phyloP scores from a whole-genome alignment of 2,113 vertebrate genomes.

The Gobiocypris rarus region DNA sequence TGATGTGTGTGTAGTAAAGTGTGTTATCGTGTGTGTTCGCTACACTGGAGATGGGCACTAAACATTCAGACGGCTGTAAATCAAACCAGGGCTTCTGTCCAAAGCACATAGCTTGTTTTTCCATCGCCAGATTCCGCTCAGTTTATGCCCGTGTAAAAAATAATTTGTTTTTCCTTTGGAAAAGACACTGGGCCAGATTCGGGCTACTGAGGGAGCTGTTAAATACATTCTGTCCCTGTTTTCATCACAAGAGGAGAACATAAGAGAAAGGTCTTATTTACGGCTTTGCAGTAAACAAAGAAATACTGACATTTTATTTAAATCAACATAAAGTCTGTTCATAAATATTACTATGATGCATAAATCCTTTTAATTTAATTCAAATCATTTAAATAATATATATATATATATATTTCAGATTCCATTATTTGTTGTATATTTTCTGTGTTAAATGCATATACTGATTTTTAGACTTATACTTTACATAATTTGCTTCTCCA shows the following conservation, averaged over 20 bases:
- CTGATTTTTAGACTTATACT: no score
- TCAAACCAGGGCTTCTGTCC: background rate
- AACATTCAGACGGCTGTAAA: background rate
- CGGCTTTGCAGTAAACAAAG: no score
- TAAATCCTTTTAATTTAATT: no score
- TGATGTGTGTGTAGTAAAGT: background rate
- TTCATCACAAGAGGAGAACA: background rate
- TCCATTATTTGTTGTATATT: no score
- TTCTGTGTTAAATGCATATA: no score
- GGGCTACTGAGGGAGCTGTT: background rate
- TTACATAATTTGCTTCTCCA: no score
- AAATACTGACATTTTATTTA: no score
- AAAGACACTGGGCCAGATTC: background rate
- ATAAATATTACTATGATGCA: no score
- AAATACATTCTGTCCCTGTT: background rate
- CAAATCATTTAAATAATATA: no score
- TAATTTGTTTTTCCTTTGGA: background rate
- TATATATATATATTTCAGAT: no score
- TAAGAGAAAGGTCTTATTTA: background rate
- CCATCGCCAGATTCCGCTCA: conserved; percentile 28
- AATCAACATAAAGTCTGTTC: no score
- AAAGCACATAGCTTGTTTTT: conserved; percentile 9
- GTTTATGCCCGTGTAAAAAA: conserved; percentile 35
- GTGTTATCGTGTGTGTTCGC: no score
- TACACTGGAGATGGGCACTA: background rate